Base-by-base conservation (phyloP, 2,888 invertebrate genomes). In the Patella ulyssiponensis region DNA sequence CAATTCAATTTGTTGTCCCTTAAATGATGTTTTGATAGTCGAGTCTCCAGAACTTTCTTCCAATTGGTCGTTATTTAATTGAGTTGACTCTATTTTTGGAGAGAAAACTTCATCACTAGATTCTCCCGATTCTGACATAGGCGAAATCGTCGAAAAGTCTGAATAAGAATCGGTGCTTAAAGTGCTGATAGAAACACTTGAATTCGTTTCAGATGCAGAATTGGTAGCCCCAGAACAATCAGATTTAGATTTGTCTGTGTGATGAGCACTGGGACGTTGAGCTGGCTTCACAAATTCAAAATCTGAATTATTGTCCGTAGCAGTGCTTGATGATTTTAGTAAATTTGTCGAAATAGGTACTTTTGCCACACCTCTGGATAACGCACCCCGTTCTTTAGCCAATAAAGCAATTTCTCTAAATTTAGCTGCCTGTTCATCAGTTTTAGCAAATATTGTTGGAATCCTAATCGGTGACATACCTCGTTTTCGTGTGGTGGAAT, bases 391-490 rank as follows among this genome's bases (percentile, higher is more conserved):
- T 58, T 75, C 73, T n/a, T 75, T 64, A 5, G 73, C 77, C 23
- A 69, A 51, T 14, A 73, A 70, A 11, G 80, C 82, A 1, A 82
- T 74, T 56, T 85, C 82, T 27, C 82, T 52, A 69, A 79, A 83
- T 52, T 78, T 74, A 7, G 53, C 76, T 11, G 80, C 82, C 51
- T 83, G 83, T 52, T 79, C 76, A 69, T 85, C 85, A 52, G 73
- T 79, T 69, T 84, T 86, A 11, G 86, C 86, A 77, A 90, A 88
- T 51, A 87, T 83, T 12, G 85, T 84, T 58, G 90, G 90, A 71
- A 90, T 85, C 69, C 87, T 80, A 15, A 91, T 80, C 7, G 90
- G 89, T 9, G 89, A 88, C 54, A 81, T 80, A 4, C 87, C 87
- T 52, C 86, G 78, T 71, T 82, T 87, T 27, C 86, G 79, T 1